Base-by-base conservation (phyloP, 1,140 invertebrate species). In the Harpegnathos saltator region DNA sequence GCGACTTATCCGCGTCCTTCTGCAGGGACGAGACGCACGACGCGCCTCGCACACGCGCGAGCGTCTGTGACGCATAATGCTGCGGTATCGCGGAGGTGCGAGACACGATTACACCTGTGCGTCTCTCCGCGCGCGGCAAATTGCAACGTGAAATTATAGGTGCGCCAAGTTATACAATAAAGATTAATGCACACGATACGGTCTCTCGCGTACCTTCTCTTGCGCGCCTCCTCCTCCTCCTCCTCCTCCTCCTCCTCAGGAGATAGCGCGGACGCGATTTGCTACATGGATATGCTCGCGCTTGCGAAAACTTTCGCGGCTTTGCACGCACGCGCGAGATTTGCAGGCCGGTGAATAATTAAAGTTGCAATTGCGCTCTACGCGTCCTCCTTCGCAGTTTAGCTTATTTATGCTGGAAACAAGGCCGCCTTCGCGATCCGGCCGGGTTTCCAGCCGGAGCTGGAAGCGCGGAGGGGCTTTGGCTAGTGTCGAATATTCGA, bases 101-200 rank as follows among this genome's bases (percentile, higher is more conserved):
- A 80, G 75, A 80, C 75, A 59, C 69, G 75, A 80, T 80, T 80
- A 80, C 22, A 71, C 65, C 71, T 71, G 29, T 71, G 65, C 65
- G 33, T 71, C 75, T 80, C 69, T 65, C 26, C 75, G 65, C 65
- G 65, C 65, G 38, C 38, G 54, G 75, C 75, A 71, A 80, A 80
- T 80, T 71, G 75, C 75, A 80, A 80, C 52, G 17, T 80, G 65
- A 80, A 80, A 80, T 80, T 80, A 80, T 80, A 80, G 75, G 65
- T 58, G 44, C 75, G 68, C 65, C 52, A 80, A 80, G 75, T 80
- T 80, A 69, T 80, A 80, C 65, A 80, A 80, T 80, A 80, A 80
- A 80, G 75, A 80, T 80, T 80, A 80, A 80, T 80, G 75, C 38
- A 58, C 54, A 54, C 65, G 75, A 80, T 80, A 80, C 52, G 75